Evolutionary conservation across 2,113 vertebrate species (phyloP).

Genomic region (Paracanthobrama guichenoti): DNA sequence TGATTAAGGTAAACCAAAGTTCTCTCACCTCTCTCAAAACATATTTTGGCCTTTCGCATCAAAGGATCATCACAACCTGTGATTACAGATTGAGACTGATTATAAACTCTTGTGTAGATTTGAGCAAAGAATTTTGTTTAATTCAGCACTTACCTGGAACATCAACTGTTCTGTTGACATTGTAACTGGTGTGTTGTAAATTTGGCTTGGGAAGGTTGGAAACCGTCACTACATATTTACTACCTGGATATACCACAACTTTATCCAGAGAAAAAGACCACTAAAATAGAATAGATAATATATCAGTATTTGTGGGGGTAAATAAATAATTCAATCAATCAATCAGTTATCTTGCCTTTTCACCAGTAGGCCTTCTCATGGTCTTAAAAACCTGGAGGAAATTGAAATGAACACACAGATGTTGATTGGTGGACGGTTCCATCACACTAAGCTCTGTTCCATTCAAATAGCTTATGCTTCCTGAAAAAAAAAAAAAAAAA

Average conservation of each 20-base stretch:
- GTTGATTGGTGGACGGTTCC: constrained; percentile 59
- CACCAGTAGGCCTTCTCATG: constrained; percentile 41
- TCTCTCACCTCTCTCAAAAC: constrained; percentile 67
- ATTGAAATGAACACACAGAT: constrained; percentile 69
- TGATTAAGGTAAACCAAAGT: background rate
- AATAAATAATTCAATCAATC: background rate
- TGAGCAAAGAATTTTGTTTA: background rate
- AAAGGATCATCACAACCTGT: constrained; percentile 63
- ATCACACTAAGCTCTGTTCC: constrained; percentile 70
- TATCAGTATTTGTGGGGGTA: background rate
- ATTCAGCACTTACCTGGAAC: constrained; percentile 65
- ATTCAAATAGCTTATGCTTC: constrained; percentile 58
- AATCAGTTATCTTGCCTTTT: constrained; percentile 58
- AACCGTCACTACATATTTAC: constrained; percentile 66
- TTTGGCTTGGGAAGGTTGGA: constrained; percentile 75
- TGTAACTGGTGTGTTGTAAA: constrained; percentile 53
- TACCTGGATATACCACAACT: constrained; percentile 67
- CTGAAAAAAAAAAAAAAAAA: constrained; percentile 51
- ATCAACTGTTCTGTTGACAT: constrained; percentile 35
- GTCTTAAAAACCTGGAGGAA: constrained; percentile 52
- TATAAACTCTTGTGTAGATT: background rate
- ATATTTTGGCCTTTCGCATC: constrained; percentile 63
- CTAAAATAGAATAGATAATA: constrained; percentile 57
- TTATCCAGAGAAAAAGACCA: constrained; percentile 71
- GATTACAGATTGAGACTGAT: constrained; percentile 4